Conservation (phyloP, 2,797 vertebrate species). For the Catamblyrhynchus diadema region DNA sequence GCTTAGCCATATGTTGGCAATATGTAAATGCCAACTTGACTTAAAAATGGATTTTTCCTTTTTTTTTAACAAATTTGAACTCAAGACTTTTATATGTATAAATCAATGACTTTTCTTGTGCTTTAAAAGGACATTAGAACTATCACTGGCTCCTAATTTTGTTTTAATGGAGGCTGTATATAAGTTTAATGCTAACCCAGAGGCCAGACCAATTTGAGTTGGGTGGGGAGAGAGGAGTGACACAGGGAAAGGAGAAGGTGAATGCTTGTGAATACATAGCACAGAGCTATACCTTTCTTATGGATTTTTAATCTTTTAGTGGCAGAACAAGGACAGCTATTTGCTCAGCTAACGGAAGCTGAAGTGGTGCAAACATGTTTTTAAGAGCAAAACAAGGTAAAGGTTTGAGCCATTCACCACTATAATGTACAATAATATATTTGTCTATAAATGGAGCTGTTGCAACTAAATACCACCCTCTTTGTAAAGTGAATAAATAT, state of each 20-base stretch:
- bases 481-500: slow-evolving; percentile 87
- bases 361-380: slow-evolving; percentile 51
- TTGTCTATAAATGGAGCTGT: slow-evolving; percentile 83
- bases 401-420: slow-evolving; percentile 68
- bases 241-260: slow-evolving; percentile 37
- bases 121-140: slow-evolving; percentile 57
- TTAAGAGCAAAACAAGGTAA: slow-evolving; percentile 60
- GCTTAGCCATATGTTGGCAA: slow-evolving; percentile 58
- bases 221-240: neutral
- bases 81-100: slow-evolving; percentile 72
- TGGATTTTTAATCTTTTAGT: slow-evolving; percentile 52
- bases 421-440: slow-evolving; percentile 80
- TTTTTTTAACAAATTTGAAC: slow-evolving; percentile 66
- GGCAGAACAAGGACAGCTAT: slow-evolving; percentile 56
- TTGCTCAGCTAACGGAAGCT: slow-evolving; percentile 44
- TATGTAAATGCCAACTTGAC: slow-evolving; percentile 40
- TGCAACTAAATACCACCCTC: slow-evolving; percentile 77
- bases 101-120: slow-evolving; percentile 64
- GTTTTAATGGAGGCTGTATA: slow-evolving; percentile 63
- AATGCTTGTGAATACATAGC: slow-evolving; percentile 62
- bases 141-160: slow-evolving; percentile 53
- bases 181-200: slow-evolving; percentile 50
- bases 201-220: neutral
- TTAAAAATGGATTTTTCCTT: slow-evolving; percentile 44
- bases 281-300: slow-evolving; percentile 54